A percentile compares a stretch with the other conserved stretches of the same genome.
Evolutionary conservation across 2,797 vertebrate genomes (phyloP).

Genomic region (Myotis vivesi): DNA sequence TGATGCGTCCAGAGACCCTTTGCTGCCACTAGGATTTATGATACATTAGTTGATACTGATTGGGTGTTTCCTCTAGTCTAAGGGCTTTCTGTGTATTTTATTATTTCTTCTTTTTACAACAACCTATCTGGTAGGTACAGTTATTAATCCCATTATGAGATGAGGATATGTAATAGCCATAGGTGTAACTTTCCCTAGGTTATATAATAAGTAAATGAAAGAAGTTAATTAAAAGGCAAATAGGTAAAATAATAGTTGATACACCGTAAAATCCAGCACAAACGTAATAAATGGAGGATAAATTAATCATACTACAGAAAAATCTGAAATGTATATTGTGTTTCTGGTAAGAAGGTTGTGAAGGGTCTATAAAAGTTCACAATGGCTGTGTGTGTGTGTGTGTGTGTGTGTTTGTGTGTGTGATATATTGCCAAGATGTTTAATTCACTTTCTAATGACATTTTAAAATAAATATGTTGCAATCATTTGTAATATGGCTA

Average conservation of each 20-base stretch:
- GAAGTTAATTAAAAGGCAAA: neutral
- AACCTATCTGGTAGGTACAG: neutral
- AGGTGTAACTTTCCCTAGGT: neutral
- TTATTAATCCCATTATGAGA: neutral
- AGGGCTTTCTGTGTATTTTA: neutral
- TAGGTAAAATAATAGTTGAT: neutral
- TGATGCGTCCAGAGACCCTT: neutral
- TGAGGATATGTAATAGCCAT: neutral
- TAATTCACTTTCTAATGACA: neutral
- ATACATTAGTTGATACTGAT: neutral
- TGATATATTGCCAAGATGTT: neutral
- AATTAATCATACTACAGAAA: neutral
- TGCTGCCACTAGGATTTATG: neutral
- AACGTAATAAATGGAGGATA: neutral
- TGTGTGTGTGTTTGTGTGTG: neutral
- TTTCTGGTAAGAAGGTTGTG: neutral
- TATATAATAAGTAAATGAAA: neutral
- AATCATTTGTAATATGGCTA: neutral
- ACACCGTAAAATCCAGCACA: neutral
- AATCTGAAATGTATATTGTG: neutral
- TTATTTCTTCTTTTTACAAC: neutral
- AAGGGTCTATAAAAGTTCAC: neutral
- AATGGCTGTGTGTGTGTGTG: neutral
- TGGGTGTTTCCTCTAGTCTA: neutral
- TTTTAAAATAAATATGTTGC: neutral